Conservation (phyloP, 2,113 vertebrate genomes). For the Melanerpes aurifrons region DNA sequence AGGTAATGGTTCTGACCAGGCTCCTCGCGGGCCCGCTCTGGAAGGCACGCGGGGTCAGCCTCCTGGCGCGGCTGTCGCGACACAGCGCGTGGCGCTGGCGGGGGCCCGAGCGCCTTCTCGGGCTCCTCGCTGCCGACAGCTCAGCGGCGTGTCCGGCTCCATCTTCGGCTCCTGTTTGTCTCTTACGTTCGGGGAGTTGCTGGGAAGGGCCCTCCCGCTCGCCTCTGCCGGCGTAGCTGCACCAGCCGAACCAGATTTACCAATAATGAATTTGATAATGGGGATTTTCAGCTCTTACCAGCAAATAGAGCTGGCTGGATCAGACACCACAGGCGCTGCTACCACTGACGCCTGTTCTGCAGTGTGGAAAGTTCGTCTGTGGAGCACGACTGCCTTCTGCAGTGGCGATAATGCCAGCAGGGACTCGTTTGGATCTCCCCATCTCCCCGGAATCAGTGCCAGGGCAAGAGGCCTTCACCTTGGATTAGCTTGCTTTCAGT, state of each 20-base stretch:
- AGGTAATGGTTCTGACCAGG: background rate
- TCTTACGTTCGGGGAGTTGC: rapidly evolving
- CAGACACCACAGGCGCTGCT: rapidly evolving
- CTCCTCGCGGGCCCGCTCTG: background rate
- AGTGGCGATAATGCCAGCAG: rapidly evolving
- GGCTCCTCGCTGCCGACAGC: rapidly evolving
- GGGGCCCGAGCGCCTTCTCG: background rate
- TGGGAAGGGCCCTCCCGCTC: background rate
- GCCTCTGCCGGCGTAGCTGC: background rate
- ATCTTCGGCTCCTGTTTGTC: background rate
- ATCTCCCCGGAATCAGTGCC: rapidly evolving
- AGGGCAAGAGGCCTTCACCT: background rate
- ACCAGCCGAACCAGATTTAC: background rate
- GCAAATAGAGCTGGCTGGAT: background rate
- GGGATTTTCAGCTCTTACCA: rapidly evolving
- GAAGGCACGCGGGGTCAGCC: too few species aligned
- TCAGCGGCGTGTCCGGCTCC: rapidly evolving
- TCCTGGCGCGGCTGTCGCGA: background rate
- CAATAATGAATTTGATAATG: background rate
- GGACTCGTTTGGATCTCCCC: background rate
- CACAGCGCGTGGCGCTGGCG: background rate
- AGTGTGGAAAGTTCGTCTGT: background rate
- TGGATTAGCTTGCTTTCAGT: background rate
- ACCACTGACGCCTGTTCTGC: rapidly evolving
- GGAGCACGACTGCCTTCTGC: rapidly evolving